Conservation (phyloP, 2,797 vertebrate genomes). For the Gorsachius magnificus region DNA sequence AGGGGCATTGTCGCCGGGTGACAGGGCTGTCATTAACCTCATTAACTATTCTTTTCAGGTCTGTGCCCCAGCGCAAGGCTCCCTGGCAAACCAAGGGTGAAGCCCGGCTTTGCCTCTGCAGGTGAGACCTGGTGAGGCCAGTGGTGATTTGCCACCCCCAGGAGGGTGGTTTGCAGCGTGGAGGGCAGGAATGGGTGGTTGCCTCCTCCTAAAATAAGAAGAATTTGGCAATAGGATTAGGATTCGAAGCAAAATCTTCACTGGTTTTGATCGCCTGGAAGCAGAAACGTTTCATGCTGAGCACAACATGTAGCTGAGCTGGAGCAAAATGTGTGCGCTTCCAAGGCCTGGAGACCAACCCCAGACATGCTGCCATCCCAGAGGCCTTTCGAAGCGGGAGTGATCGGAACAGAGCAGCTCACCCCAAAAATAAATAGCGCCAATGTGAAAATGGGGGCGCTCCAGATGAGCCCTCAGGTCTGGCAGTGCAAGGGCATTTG, state of each 20-base stretch:
- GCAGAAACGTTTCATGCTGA: neutral
- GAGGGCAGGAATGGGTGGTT: neutral
- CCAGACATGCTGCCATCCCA: rapidly evolving
- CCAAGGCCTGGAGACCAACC: neutral
- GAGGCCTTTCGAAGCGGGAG: neutral
- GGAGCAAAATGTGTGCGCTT: neutral
- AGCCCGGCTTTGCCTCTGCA: neutral
- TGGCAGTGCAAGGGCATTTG: neutral
- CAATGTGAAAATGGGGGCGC: neutral
- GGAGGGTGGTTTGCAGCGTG: neutral
- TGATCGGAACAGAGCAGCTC: neutral
- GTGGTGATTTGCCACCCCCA: neutral
- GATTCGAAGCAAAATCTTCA: neutral
- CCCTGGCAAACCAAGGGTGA: neutral
- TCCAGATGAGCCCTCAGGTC: neutral
- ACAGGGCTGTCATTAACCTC: neutral
- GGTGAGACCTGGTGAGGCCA: neutral
- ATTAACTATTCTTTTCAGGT: constrained; percentile 4
- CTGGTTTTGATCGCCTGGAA: neutral
- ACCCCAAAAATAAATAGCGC: neutral
- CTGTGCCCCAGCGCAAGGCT: neutral
- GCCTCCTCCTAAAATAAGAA: neutral
- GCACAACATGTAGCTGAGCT: neutral
- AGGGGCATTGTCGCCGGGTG: neutral
- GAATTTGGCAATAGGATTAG: neutral